phyloP scores from a whole-genome alignment of 2,113 vertebrate genomes.

The Lonchura striata region DNA sequence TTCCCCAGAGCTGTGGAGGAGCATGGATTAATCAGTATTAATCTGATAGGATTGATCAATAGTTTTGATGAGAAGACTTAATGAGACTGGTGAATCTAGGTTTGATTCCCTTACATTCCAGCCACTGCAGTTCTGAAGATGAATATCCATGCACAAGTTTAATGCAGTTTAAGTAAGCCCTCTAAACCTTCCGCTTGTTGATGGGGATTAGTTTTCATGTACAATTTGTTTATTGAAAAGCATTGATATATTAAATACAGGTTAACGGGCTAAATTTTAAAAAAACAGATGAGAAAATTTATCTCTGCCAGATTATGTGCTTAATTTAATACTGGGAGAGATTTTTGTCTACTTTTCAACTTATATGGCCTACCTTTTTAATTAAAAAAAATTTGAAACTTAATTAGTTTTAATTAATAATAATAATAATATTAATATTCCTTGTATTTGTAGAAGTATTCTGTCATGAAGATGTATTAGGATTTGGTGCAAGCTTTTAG shows the following conservation, averaged over 20 bases:
- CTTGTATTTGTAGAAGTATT: not conserved
- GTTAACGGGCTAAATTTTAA: not conserved
- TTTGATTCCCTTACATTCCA: not conserved
- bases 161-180: not conserved
- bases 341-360: not conserved
- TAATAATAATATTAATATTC: not conserved
- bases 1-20: not conserved
- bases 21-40: not conserved
- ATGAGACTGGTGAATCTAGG: not conserved
- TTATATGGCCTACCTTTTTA: not conserved
- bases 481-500: not conserved
- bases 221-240: not conserved
- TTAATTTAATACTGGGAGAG: not conserved
- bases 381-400: not conserved
- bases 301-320: not conserved
- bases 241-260: not conserved
- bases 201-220: not conserved
- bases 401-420: not conserved
- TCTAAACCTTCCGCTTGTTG: not conserved
- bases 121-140: not conserved
- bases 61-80: not conserved
- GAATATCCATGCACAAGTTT: not conserved
- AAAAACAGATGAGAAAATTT: not conserved
- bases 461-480: not conserved
- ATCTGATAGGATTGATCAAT: not conserved